Conservation (phyloP, 2,888 invertebrate genomes). For the Ommatoiulus sabulosus region DNA sequence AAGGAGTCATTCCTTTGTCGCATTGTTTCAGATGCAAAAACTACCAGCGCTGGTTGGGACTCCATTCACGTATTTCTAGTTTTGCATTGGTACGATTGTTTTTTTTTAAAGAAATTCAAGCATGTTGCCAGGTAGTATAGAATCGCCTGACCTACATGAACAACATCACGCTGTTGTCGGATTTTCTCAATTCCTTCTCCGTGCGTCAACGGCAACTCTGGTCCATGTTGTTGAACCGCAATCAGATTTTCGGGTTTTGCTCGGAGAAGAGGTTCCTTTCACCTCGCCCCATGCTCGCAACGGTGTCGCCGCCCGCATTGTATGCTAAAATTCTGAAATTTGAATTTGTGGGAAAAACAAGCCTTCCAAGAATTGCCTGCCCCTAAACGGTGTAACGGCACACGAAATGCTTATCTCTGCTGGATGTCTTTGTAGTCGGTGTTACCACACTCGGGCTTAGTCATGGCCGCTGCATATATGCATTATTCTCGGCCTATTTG, state of each 20-base stretch:
- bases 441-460: background rate
- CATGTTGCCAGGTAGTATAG: background rate
- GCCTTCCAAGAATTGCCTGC: background rate
- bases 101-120: background rate
- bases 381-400: constrained; percentile 13
- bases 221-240: background rate
- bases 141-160: background rate
- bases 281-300: constrained; percentile 4
- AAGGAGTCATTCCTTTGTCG: background rate
- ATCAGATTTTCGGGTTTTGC: background rate
- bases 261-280: background rate
- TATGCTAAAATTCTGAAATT: background rate
- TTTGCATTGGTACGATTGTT: background rate
- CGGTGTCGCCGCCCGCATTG: background rate
- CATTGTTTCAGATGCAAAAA: background rate
- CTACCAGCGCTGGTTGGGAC: background rate
- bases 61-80: background rate
- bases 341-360: background rate
- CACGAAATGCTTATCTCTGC: background rate
- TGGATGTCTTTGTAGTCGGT: background rate
- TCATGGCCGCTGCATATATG: background rate
- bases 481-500: background rate
- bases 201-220: background rate
- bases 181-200: background rate
- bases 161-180: background rate